Conservation (phyloP, 2,797 vertebrate species). For the Melanotaenia trifasciata region DNA sequence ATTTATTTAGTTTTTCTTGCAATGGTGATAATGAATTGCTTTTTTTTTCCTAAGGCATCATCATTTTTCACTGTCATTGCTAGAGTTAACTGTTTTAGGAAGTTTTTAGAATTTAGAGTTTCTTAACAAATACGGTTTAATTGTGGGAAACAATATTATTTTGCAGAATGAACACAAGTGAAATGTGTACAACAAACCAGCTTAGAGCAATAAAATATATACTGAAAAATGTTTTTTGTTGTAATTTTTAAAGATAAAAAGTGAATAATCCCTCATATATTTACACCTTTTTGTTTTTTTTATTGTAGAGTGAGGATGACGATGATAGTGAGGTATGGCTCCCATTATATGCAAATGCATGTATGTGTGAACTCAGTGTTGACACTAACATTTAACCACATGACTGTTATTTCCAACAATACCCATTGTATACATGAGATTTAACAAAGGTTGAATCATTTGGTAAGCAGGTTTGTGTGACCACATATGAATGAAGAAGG, state of each 20-base stretch:
- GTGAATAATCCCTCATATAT: background rate
- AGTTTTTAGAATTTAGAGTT: too few relatives aligned
- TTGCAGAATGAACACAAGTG: background rate
- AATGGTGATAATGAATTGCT: too few relatives aligned
- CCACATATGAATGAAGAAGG: conserved; percentile 46
- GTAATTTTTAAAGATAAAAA: background rate
- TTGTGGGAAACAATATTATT: too few relatives aligned
- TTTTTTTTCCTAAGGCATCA: too few relatives aligned
- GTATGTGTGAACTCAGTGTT: conserved; percentile 45
- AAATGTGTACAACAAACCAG: background rate
- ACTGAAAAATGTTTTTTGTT: background rate
- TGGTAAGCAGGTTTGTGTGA: conserved; percentile 22
- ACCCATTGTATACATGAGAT: conserved; percentile 2
- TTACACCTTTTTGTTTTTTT: conserved; percentile 44
- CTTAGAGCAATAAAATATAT: background rate
- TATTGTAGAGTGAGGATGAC: conserved; percentile 92
- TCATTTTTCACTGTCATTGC: too few relatives aligned
- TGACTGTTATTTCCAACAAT: conserved; percentile 36
- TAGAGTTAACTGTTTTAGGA: too few relatives aligned
- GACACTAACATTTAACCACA: conserved; percentile 51
- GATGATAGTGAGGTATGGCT: conserved; percentile 90
- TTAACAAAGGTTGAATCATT: conserved; percentile 27
- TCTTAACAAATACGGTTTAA: too few relatives aligned
- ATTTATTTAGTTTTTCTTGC: too few relatives aligned
- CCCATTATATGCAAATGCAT: conserved; percentile 41